Conservation (phyloP, 64 coral and sea anemone genomes). For the Exaiptasia diaphana region DNA sequence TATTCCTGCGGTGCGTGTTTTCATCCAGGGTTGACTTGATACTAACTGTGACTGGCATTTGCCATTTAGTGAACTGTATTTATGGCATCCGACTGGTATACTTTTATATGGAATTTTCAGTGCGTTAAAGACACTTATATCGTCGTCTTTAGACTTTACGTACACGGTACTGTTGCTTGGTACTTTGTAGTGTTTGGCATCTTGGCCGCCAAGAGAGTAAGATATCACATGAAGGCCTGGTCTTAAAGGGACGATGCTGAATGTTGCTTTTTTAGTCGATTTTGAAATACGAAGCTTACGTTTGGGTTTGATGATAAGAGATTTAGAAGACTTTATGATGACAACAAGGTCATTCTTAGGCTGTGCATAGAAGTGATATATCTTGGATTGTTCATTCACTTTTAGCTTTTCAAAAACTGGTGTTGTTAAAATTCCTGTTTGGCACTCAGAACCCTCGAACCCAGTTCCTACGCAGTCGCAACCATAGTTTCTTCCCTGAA, state of each 20-base stretch:
- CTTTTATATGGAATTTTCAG: neutral
- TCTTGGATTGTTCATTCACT: neutral
- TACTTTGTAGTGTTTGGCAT: neutral
- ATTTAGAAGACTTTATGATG: neutral
- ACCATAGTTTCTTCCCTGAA: neutral
- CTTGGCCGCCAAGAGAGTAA: slow-evolving; percentile 18
- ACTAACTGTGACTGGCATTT: neutral
- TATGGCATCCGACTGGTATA: slow-evolving; percentile 54
- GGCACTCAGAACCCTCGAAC: neutral
- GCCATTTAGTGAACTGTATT: neutral
- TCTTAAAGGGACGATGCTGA: slow-evolving; percentile 8
- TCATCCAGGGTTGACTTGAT: slow-evolving; percentile 37
- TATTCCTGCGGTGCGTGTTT: slow-evolving; percentile 23
- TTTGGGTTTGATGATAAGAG: neutral
- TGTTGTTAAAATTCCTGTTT: slow-evolving; percentile 11
- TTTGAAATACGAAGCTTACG: neutral
- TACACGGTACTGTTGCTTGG: slow-evolving; percentile 23
- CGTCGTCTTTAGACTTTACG: neutral
- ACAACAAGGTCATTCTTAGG: neutral
- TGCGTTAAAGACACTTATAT: slow-evolving; percentile 17
- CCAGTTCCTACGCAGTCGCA: slow-evolving; percentile 38
- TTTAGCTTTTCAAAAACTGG: slow-evolving; percentile 9
- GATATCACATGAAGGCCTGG: slow-evolving; percentile 39
- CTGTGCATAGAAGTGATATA: neutral
- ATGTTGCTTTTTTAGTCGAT: neutral